Conservation (phyloP, 2,113 vertebrate species). For the Sander lucioperca region DNA sequence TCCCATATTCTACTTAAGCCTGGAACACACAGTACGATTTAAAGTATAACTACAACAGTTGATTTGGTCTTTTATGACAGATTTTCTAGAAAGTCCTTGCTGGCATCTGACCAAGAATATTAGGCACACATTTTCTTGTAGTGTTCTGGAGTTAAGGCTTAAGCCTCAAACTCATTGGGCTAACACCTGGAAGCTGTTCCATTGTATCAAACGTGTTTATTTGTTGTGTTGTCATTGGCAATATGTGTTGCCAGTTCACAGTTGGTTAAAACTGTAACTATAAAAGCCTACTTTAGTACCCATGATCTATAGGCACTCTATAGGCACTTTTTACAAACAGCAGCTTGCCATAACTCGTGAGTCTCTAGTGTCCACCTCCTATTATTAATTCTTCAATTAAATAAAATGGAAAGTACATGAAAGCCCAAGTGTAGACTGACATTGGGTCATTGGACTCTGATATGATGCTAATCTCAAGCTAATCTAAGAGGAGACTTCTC, state of each 20-base stretch:
- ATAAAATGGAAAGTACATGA: neutral
- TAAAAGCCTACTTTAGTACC: neutral
- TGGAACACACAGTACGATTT: constrained; percentile 1
- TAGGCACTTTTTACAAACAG: neutral
- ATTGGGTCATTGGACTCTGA: neutral
- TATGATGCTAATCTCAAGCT: neutral
- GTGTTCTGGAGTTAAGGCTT: neutral
- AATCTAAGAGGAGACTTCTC: neutral
- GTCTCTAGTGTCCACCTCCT: neutral
- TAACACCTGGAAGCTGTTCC: neutral
- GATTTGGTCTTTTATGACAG: neutral
- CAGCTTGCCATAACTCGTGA: neutral
- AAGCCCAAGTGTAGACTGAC: neutral
- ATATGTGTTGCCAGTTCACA: neutral
- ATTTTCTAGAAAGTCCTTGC: neutral
- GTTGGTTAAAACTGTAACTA: neutral
- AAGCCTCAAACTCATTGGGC: neutral
- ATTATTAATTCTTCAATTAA: neutral
- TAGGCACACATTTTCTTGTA: neutral
- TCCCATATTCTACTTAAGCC: neutral
- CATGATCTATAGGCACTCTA: neutral
- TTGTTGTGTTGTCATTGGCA: neutral
- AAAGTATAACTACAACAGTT: neutral
- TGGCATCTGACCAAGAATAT: neutral
- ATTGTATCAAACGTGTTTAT: neutral